A percentile compares a stretch with the other conserved stretches of the same genome.
phyloP scores from a whole-genome alignment of 2,797 vertebrate species.

The Cygnus olor region DNA sequence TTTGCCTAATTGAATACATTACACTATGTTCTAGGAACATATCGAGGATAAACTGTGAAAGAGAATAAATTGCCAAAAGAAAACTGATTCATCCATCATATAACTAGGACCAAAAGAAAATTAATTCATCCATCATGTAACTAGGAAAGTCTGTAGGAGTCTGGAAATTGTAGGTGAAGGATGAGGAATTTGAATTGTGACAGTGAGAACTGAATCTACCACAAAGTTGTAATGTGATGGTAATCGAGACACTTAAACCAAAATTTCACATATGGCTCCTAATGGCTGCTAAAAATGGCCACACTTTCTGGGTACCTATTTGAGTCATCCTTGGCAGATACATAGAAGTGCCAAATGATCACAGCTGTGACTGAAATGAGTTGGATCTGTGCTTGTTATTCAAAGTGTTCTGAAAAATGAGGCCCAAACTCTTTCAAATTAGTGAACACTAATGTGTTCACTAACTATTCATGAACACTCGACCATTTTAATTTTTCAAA shows the following conservation, averaged over 20 bases:
- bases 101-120: not conserved
- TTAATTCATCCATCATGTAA: not conserved
- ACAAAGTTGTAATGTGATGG: constrained; percentile 43
- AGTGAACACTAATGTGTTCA: not conserved
- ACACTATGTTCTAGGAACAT: not conserved
- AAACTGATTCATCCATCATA: not conserved
- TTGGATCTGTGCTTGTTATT: constrained; percentile 49
- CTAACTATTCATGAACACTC: not conserved
- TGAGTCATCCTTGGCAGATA: constrained; percentile 66
- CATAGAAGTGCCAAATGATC: constrained; percentile 59
- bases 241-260: constrained; percentile 41
- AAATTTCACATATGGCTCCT: constrained; percentile 54
- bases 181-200: not conserved
- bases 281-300: constrained; percentile 65
- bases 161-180: constrained; percentile 4
- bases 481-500: not conserved
- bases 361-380: constrained; percentile 59
- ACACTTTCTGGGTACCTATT: constrained; percentile 57
- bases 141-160: not conserved
- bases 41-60: not conserved
- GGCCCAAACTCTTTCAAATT: constrained; percentile 5
- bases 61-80: not conserved
- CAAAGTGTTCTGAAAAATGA: constrained; percentile 40
- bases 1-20: not conserved
- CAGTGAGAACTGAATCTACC: constrained; percentile 35